Base-by-base conservation (phyloP, 1,140 invertebrate genomes). In the Pseudoatta argentina region DNA sequence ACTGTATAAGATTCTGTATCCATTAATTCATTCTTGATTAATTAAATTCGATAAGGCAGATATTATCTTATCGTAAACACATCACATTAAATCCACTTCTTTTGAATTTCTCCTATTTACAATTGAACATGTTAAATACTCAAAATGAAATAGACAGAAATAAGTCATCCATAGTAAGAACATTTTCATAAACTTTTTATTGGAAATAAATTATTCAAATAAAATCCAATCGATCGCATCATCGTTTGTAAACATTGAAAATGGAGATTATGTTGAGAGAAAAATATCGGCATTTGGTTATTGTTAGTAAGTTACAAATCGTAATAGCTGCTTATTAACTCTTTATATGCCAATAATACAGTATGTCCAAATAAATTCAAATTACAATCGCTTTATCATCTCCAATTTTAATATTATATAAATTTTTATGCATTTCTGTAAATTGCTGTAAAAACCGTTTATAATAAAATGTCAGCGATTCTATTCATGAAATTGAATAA, bases 141-240 rank as follows among this genome's bases (percentile, higher is more conserved):
- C 71, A 24, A 55, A 89, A 89, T 91, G 77, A 87, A 89, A 86
- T 87, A 67, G 39, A 63, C 53, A 30, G 75, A 88, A 81, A 91
- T 85, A 67, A 67, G 39, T 7, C 1, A 5, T 44, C n/a, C 18
- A 8, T n/a, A 3, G 1, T 66, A 66, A 39, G 30, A 66, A 66
- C 79, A 66, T 81, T 55, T 75, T 64, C 73, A 76, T 59, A 79
- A 44, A 48, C 10, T 63, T 76, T 71, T 34, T 90, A 91, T 90
- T 77, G 86, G 91, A 91, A 92, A 89, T 87, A 71, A 12, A 66
- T 82, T 82, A 86, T 90, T 86, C 88, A 82, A 91, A 92, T 90
- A 89, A 89, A 89, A 91, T 89, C 57, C 61, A 75, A 18, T 90
- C 64, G 64, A 16, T 86, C 73, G 86, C 59, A 73, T 88, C 63